Base-by-base conservation (phyloP, 2,113 vertebrate genomes). In the Lamprologus sp. region DNA sequence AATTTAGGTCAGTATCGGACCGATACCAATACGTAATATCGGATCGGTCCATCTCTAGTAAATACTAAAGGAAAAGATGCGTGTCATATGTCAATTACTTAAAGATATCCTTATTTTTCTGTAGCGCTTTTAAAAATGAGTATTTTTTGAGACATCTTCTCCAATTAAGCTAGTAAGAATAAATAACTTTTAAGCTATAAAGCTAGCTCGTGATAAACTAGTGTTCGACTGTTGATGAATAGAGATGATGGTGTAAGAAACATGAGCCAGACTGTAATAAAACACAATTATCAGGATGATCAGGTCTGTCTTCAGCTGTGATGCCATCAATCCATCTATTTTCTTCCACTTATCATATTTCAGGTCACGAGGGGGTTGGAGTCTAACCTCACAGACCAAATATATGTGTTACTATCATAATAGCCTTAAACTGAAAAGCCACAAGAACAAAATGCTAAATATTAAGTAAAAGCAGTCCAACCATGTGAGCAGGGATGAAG, bases 391-490 rank as follows among this genome's bases (percentile, higher is more conserved):
- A 37, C 60, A 21, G 19, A 37, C 60, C 60, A 65, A 37, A 65
- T 65, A 65, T 37, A 65, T 65, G 33, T 65, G 33, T 65, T 37
- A 37, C 33, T 37, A 37, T 65, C 33, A 8, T n/a, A 1, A 53
- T 42, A 7, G 45, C 35, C 53, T 17, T 56, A 17, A 84, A 75
- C 37, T 49, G 9, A 88, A 84, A 88, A 56, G 13, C 15, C 5
- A 47, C 35, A 56, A 79, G 7, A 82, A 82, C 11, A 80, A 80
- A 87, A 49, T 11, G 51, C 10, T 35, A 81, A 86, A 90, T 83
- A 88, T 88, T 56, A 75, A 85, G 53, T 53, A 11, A 63, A 89
- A 81, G 11, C 54, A 86, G 85, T 58, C 37, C 21, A 73, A 10
- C 3, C 28, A 47, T 33, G 42, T 65, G 58, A 92, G 86, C 1